Evolutionary conservation across 2,888 invertebrate genomes (phyloP).

Genomic region (Latheticus oryzae): DNA sequence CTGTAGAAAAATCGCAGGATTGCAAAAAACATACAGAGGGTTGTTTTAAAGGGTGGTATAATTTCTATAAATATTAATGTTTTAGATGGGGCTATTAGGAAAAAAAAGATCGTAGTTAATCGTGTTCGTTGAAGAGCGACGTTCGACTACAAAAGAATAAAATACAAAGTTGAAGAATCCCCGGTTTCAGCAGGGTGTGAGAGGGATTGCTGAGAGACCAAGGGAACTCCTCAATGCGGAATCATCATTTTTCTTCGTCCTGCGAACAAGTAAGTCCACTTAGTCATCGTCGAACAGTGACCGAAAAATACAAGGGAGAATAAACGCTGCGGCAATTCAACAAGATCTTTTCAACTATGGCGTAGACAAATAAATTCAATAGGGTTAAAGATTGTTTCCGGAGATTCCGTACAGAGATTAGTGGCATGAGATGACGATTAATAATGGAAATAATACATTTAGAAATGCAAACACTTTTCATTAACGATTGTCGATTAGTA

Average conservation of each 20-base stretch:
- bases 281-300: conserved; percentile 67
- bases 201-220: conserved; percentile 61
- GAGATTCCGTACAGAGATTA: neutral
- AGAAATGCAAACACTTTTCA: no score
- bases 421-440: no score
- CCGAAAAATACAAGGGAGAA: conserved; percentile 61
- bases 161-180: conserved; percentile 56
- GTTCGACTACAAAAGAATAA: conserved; percentile 49
- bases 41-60: conserved; percentile 6
- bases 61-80: conserved; percentile 39
- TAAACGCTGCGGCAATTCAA: conserved; percentile 59
- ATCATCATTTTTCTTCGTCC: conserved; percentile 69
- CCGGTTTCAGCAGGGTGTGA: conserved; percentile 57
- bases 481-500: no score
- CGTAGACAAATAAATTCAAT: conserved; percentile 48
- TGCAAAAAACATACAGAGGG: conserved; percentile 9
- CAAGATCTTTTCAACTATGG: conserved; percentile 54
- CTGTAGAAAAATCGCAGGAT: no score
- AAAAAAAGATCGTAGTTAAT: conserved; percentile 48
- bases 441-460: no score
- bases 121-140: conserved; percentile 50
- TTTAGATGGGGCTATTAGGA: conserved; percentile 39
- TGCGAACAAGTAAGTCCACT: conserved; percentile 69
- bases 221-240: conserved; percentile 65
- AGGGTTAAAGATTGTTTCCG: conserved; percentile 34